These are phyloP conservation scores for Heliconius erato DNA, from an alignment of 2,888 invertebrate species.

Conservation along the genomic window DNA sequence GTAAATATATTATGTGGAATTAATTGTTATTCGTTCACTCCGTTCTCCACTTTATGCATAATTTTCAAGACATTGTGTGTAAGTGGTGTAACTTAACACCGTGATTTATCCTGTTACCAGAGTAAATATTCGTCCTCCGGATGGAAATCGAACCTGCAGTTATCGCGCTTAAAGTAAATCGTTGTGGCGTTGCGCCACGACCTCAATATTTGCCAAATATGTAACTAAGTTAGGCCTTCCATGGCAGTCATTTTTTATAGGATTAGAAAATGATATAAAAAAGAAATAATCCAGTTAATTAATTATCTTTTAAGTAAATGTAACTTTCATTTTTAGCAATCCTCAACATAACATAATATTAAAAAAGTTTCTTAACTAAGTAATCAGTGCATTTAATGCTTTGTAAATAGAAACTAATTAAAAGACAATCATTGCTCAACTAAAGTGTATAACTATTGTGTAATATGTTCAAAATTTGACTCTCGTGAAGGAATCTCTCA, in stretches of 20 bases:
- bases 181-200: neutral
- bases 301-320: neutral
- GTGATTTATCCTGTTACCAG: too few relatives aligned
- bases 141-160: neutral
- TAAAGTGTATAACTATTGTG: conserved; percentile 29
- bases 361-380: conserved; percentile 25
- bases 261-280: neutral
- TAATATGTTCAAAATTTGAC: conserved; percentile 37
- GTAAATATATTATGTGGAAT: neutral
- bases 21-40: neutral
- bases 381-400: conserved; percentile 42
- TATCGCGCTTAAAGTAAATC: neutral
- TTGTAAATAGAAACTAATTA: conserved; percentile 44
- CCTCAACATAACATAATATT: neutral
- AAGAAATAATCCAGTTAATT: neutral
- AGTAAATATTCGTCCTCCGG: too few relatives aligned
- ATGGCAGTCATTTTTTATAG: neutral
- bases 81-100: too few relatives aligned
- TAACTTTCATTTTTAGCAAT: conserved; percentile 16
- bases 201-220: neutral
- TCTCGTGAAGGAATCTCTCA: conserved; percentile 27
- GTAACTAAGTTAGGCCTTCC: neutral
- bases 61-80: too few relatives aligned
- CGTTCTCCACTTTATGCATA: too few relatives aligned
- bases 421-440: conserved; percentile 44